Evolutionary conservation across 1,140 invertebrate genomes (phyloP).

Genomic region (Plodia interpunctella): DNA sequence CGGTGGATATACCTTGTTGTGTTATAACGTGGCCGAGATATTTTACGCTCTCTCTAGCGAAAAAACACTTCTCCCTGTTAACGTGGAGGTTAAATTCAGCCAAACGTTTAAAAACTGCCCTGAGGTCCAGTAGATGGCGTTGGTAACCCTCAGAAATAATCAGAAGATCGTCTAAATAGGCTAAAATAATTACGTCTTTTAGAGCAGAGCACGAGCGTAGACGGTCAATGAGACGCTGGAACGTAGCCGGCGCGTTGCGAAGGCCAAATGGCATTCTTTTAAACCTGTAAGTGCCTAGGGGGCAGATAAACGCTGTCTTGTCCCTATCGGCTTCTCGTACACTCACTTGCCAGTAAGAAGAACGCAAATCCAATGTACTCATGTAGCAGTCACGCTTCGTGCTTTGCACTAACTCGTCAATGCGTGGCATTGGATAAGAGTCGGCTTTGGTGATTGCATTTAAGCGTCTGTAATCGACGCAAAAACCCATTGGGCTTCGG

Average conservation of each 20-base stretch:
- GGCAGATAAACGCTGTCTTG: not conserved
- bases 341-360: conserved; percentile 37
- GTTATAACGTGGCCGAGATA: no score
- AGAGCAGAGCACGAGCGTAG: not conserved
- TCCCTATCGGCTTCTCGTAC: not conserved
- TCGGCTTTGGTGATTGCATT: conserved; percentile 49
- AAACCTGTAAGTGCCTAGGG: not conserved
- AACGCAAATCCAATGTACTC: conserved; percentile 58
- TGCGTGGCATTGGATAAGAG: conserved; percentile 73
- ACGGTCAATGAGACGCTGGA: not conserved
- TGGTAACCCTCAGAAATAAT: no score
- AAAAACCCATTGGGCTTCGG: conserved; percentile 59
- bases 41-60: no score
- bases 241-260: not conserved
- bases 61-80: no score
- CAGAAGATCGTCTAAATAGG: not conserved
- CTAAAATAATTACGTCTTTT: not conserved
- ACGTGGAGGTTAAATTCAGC: no score
- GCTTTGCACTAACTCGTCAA: conserved; percentile 63
- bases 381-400: conserved; percentile 52
- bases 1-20: no score
- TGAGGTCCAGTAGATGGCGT: no score
- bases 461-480: conserved; percentile 54
- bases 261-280: not conserved
- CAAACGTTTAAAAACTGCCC: no score